A percentile compares a stretch with the other conserved stretches of the same genome.
These are phyloP conservation scores for Mycalesis mineus DNA, from an alignment of 2,888 invertebrate species.

Conservation along the genomic window DNA sequence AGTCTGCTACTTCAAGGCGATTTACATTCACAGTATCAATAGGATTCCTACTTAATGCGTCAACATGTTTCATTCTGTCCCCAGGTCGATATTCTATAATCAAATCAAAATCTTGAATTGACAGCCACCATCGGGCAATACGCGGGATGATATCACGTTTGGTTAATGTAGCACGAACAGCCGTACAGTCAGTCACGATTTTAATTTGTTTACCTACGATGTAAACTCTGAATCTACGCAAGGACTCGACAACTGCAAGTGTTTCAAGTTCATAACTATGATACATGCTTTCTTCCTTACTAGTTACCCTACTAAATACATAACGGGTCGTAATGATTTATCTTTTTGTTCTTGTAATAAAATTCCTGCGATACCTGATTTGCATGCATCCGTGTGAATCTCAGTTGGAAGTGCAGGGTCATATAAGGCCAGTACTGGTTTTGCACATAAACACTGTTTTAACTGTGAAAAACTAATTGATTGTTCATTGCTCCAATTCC, in stretches of 20 bases:
- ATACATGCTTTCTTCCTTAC: too few relatives aligned
- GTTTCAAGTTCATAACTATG: too few relatives aligned
- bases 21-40: too few relatives aligned
- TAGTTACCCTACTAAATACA: slow-evolving; percentile 23
- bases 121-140: too few relatives aligned
- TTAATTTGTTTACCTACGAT: too few relatives aligned
- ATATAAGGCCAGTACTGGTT: slow-evolving; percentile 36
- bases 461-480: slow-evolving; percentile 20
- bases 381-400: slow-evolving; percentile 21
- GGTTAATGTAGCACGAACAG: too few relatives aligned
- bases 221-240: too few relatives aligned
- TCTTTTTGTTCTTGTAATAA: slow-evolving; percentile 34
- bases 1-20: too few relatives aligned
- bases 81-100: too few relatives aligned
- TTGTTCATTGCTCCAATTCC: slow-evolving; percentile 28
- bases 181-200: too few relatives aligned
- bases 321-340: slow-evolving; percentile 31
- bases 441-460: slow-evolving; percentile 14
- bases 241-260: neutral
- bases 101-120: too few relatives aligned
- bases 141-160: too few relatives aligned
- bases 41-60: slow-evolving; percentile 37
- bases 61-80: slow-evolving; percentile 39
- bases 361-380: slow-evolving; percentile 34
- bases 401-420: slow-evolving; percentile 20